Base-by-base conservation (phyloP, 1,140 invertebrate species). In the Drosophila takahashii region DNA sequence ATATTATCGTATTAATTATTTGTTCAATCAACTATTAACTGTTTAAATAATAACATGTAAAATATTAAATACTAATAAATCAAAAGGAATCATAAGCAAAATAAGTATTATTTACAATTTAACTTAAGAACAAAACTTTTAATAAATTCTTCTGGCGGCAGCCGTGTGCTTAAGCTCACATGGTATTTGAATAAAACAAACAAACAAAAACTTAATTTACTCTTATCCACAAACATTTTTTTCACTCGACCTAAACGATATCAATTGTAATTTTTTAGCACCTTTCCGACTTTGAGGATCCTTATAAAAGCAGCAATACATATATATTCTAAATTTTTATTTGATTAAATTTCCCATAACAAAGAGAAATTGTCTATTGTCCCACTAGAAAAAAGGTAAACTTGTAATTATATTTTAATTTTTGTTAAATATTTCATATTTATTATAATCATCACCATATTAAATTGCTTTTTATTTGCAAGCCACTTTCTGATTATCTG, bases 301-400 rank as follows among this genome's bases (percentile, higher is more conserved):
- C 92, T 83, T 93, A 90, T 81, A 92, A 91, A 91, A 80, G 91
- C 81, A 95, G 94, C 93, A 94, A 95, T 94, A 95, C 94, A 69
- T 95, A 95, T 93, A 95, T 95, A 93, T 95, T 93, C 93, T 95
- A 93, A 93, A 79, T 79, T 79, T 62, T 75, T 69, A 65, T 77
- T 74, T 83, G 71, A 65, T 51, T 83, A 67, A 71, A 62, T 89
- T 79, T 79, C 57, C 52, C 75, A 73, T 81, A 70, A 85, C 64
- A 48, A 42, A 50, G 47, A 77, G 47, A 69, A 62, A 67, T 73
- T 83, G 76, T 79, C 69, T 58, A 67, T 66, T 79, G 53, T 84
- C 59, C 70, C 44, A 64, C 44, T 72, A 51, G 39, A 79, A 77
- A 74, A 15, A 87, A 87, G 79, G 84, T 87, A 89, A 89, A 70